A percentile compares a stretch with the other conserved stretches of the same genome.
Conservation (phyloP, 2,888 invertebrate species). For the Eumerus sabulonum region DNA sequence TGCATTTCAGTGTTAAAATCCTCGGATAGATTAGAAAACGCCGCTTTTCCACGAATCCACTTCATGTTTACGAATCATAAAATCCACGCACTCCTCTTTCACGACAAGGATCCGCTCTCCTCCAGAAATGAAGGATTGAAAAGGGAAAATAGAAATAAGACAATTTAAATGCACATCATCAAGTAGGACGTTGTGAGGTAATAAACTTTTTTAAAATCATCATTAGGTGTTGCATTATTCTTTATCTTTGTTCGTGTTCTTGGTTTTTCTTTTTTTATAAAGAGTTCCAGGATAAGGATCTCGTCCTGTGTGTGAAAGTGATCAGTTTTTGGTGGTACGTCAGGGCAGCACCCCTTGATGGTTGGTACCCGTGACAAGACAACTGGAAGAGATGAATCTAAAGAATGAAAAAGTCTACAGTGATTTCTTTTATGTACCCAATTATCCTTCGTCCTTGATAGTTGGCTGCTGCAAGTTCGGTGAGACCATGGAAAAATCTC, state of each 20-base stretch:
- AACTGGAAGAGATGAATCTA: slow-evolving; percentile 11
- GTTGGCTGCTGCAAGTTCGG: slow-evolving; percentile 21
- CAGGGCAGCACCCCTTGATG: slow-evolving; percentile 44
- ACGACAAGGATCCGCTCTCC: slow-evolving; percentile 20
- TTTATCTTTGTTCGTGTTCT: slow-evolving; percentile 9
- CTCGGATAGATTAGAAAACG: slow-evolving; percentile 21
- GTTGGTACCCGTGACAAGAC: slow-evolving; percentile 43
- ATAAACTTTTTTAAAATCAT: slow-evolving; percentile 67
- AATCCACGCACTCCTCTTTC: slow-evolving; percentile 30
- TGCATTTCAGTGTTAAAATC: slow-evolving; percentile 55
- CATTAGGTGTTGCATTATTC: slow-evolving; percentile 53
- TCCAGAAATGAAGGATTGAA: slow-evolving; percentile 26
- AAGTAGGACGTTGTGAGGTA: slow-evolving; percentile 66
- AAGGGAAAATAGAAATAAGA: slow-evolving; percentile 8
- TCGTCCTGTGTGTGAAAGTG: slow-evolving; percentile 61
- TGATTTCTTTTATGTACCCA: slow-evolving; percentile 37
- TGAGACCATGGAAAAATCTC: slow-evolving; percentile 34
- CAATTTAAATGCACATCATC: slow-evolving; percentile 68
- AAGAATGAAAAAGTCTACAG: slow-evolving; percentile 32
- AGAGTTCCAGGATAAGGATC: slow-evolving; percentile 43
- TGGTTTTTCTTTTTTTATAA: slow-evolving; percentile 9
- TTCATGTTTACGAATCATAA: slow-evolving; percentile 56
- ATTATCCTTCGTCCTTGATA: slow-evolving; percentile 62
- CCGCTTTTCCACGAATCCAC: slow-evolving; percentile 20
- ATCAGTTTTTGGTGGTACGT: slow-evolving; percentile 45